Base-by-base conservation (phyloP, 2,888 invertebrate genomes). In the Arrhopalites spinosus region DNA sequence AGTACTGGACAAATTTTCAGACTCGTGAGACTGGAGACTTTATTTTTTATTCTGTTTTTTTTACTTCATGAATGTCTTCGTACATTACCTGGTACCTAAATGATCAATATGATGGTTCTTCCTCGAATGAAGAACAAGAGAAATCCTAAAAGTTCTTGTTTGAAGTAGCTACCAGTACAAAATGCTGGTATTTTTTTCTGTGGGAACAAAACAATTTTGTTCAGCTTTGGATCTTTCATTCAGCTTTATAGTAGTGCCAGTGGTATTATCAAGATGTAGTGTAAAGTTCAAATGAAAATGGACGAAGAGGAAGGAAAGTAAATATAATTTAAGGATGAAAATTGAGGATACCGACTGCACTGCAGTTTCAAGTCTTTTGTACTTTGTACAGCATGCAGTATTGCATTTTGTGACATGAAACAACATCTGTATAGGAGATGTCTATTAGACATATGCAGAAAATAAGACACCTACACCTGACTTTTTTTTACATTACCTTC, bases 371-470 rank as follows among this genome's bases (percentile, higher is more conserved):
- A 25, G n/a, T n/a, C n/a, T n/a, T 20, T 15, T 11, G n/a, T 59
- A 20, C 13, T 23, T 20, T 25, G 13, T 59, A 59, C 11, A 13
- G 20, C 23, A 5, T 53, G n/a, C n/a, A 13, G 2, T 13, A 15
- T 27, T 20, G 59, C 59, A 59, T 59, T 59, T 59, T 20, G 59
- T 59, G 59, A n/a, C n/a, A n/a, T n/a, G n/a, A n/a, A n/a, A n/a
- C n/a, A 59, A 59, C 23, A 23, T 25, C 20, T 17, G 11, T 36
- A 11, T 36, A 11, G 36, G 11, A 11, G 36, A 36, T 36, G 11
- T n/a, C n/a, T n/a, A n/a, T n/a, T n/a, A n/a, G n/a, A n/a, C n/a
- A n/a, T n/a, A 36, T 36, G 11, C 36, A 36, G 36, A 36, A 36
- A 36, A 11, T 36, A 36, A 36, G 36, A 7, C 36, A 36, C 36